A percentile compares a stretch with the other conserved stretches of the same genome.
Evolutionary conservation across 1,140 invertebrate species (phyloP).

Genomic region (Cydia pomonella): DNA sequence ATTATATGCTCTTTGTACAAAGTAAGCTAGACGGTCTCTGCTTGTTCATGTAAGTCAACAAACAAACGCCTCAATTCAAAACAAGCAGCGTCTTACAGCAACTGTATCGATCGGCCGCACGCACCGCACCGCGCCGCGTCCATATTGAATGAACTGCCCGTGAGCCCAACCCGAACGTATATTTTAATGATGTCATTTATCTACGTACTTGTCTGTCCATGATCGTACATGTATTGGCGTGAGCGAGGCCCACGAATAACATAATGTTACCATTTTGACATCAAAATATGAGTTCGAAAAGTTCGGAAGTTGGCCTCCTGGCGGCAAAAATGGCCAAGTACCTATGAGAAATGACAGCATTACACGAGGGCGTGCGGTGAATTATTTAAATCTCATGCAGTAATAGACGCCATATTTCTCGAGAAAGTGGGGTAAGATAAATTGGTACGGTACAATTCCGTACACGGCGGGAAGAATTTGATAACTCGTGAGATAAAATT

Average conservation of each 20-base stretch:
- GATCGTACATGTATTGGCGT: too few species aligned
- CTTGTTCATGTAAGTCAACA: background rate
- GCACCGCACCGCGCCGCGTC: background rate
- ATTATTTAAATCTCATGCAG: background rate
- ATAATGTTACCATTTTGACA: too few species aligned
- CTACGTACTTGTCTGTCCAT: too few species aligned
- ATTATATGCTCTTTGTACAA: too few species aligned
- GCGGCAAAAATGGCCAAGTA: background rate
- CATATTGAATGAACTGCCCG: background rate
- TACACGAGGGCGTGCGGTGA: background rate
- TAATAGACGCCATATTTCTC: background rate
- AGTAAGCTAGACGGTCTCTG: too few species aligned
- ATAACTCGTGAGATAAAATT: too few species aligned
- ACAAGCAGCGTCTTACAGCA: background rate
- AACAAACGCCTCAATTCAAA: background rate
- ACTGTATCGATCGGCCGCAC: background rate
- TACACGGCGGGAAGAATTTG: too few species aligned
- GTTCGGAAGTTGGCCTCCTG: background rate
- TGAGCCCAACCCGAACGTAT: too few species aligned
- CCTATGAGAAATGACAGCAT: background rate
- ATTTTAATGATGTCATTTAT: too few species aligned
- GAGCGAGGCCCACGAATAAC: too few species aligned
- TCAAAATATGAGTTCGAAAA: too few species aligned
- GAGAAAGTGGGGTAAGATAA: background rate
- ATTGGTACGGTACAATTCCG: too few species aligned